phyloP scores from a whole-genome alignment of 2,113 vertebrate species.

The Callochromis pleurospilus region DNA sequence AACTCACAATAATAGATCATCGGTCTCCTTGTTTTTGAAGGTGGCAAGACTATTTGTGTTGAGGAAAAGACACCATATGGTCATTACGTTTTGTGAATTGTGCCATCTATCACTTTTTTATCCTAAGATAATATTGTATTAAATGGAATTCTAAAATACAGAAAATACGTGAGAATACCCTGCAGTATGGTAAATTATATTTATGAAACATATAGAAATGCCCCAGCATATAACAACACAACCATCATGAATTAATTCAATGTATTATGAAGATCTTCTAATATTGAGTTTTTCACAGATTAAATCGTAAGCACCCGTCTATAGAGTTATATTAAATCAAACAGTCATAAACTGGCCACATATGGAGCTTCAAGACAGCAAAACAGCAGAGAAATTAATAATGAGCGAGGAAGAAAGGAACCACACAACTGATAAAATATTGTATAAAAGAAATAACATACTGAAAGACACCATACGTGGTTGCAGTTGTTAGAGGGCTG shows the following conservation, averaged over 20 bases:
- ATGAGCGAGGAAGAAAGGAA: neutral
- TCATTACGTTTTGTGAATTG: neutral
- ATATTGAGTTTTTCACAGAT: neutral
- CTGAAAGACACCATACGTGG: neutral
- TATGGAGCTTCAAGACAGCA: neutral
- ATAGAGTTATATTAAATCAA: neutral
- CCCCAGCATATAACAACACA: neutral
- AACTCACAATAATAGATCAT: neutral
- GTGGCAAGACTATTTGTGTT: neutral
- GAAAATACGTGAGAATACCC: neutral
- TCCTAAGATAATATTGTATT: neutral
- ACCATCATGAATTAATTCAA: neutral
- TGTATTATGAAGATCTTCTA: neutral
- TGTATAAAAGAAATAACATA: neutral
- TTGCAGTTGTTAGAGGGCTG: neutral
- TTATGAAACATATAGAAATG: neutral
- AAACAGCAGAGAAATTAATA: neutral
- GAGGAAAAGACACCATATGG: neutral
- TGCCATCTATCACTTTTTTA: neutral
- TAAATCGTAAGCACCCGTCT: fast-evolving
- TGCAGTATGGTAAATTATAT: neutral
- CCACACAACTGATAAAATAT: neutral
- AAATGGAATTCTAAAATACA: neutral
- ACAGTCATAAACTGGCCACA: neutral
- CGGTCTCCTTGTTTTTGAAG: neutral